These are phyloP conservation scores for Styela plicata DNA, from an alignment of 23 tunicate genomes.

Conservation along the genomic window DNA sequence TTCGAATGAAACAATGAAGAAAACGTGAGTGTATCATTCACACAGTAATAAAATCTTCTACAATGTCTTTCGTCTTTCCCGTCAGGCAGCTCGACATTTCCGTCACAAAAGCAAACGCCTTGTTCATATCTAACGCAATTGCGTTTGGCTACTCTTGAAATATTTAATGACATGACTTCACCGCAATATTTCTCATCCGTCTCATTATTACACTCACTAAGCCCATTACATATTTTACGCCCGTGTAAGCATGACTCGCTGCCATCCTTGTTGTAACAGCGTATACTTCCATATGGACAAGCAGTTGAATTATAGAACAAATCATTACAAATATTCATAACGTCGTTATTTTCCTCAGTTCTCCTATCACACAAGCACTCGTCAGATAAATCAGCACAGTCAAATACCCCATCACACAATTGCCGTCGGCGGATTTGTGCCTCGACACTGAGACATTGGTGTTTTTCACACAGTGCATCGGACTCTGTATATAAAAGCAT, in stretches of 20 bases:
- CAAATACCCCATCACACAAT: constrained; percentile 22
- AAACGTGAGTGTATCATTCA: no score
- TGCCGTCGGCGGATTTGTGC: not conserved
- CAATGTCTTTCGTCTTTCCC: not conserved
- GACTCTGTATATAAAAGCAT: not conserved
- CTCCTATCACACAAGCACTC: constrained; percentile 24
- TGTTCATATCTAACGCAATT: no score
- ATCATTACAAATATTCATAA: not conserved
- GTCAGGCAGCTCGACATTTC: not conserved
- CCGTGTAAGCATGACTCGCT: not conserved
- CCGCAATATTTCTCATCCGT: constrained; percentile 5
- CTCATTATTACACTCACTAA: not conserved
- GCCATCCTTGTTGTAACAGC: not conserved
- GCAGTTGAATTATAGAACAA: not conserved
- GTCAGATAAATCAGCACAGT: constrained; percentile 26
- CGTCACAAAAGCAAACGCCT: not conserved
- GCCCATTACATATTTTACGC: not conserved
- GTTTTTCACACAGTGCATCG: not conserved
- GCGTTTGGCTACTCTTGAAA: no score
- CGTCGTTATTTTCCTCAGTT: not conserved
- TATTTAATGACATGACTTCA: no score
- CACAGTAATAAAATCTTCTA: constrained; percentile 22
- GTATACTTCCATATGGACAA: not conserved
- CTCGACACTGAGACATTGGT: not conserved
- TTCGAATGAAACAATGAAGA: not conserved